A percentile compares a stretch with the other conserved stretches of the same genome.
These are phyloP conservation scores for Hyperoplus lanceolatus DNA, from an alignment of 2,797 vertebrate species.

Conservation along the genomic window DNA sequence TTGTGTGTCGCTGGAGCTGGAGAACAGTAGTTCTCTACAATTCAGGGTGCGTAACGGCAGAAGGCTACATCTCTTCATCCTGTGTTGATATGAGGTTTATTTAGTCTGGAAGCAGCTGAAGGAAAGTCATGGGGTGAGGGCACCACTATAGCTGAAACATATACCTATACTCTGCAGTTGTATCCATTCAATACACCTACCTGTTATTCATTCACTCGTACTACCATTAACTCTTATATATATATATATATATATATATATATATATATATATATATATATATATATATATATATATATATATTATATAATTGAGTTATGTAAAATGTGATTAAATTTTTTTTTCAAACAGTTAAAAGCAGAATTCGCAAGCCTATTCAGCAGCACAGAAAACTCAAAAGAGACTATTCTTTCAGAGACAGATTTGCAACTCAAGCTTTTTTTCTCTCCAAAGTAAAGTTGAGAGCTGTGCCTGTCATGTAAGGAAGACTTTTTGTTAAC, in stretches of 20 bases:
- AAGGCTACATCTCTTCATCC: constrained; percentile 55
- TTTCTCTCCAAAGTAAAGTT: constrained; percentile 28
- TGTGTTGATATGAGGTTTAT: constrained; percentile 69
- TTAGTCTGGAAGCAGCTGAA: constrained; percentile 64
- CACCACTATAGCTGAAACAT: constrained; percentile 29
- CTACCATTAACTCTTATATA: constrained; percentile 24
- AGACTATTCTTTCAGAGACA: constrained; percentile 7
- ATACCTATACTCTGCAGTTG: background rate
- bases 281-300: too few relatives aligned
- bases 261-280: too few relatives aligned
- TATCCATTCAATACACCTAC: constrained; percentile 12
- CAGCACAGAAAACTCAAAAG: background rate
- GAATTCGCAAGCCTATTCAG: background rate
- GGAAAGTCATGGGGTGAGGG: constrained; percentile 31
- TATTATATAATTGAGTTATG: too few relatives aligned
- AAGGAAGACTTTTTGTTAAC: constrained; percentile 46
- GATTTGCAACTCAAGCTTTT: constrained; percentile 10
- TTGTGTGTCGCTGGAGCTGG: constrained; percentile 26
- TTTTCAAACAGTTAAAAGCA: constrained; percentile 11
- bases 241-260: too few relatives aligned
- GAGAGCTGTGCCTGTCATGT: constrained; percentile 14
- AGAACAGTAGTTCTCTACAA: constrained; percentile 16
- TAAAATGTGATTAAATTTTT: background rate
- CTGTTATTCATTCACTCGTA: constrained; percentile 22
- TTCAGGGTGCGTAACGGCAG: constrained; percentile 31